phyloP scores from a whole-genome alignment of 2,113 vertebrate species.

The Macaca mulatta region DNA sequence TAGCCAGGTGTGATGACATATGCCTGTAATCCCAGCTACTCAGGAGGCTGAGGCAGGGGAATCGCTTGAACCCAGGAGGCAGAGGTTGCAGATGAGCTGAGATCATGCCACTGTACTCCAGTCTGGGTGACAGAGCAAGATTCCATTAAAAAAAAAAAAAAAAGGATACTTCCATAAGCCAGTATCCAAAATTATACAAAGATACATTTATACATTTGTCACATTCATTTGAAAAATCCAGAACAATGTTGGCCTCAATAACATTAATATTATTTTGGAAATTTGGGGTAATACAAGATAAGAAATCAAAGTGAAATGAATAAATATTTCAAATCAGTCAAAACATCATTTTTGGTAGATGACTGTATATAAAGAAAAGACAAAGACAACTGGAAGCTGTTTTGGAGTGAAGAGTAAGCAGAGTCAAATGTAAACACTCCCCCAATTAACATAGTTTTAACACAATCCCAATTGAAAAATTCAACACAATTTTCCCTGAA shows the following conservation, averaged over 20 bases:
- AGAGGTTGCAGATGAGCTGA: too few species aligned
- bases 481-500: not conserved
- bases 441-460: conserved; percentile 29
- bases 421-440: not conserved
- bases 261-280: not conserved
- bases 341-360: conserved; percentile 11
- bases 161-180: not conserved
- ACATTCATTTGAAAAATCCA: not conserved
- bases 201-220: not conserved
- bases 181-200: not conserved
- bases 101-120: too few species aligned
- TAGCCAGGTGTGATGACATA: too few species aligned
- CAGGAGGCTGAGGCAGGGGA: too few species aligned
- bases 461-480: not conserved
- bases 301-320: conserved; percentile 26
- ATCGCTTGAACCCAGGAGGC: too few species aligned
- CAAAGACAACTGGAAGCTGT: not conserved
- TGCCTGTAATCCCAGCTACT: too few species aligned
- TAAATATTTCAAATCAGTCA: conserved; percentile 1
- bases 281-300: not conserved
- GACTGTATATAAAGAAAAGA: not conserved
- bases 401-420: not conserved
- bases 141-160: too few species aligned
- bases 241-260: not conserved
- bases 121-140: too few species aligned